phyloP scores from a whole-genome alignment of 1,140 invertebrate species.

The Cryptotermes secundus region DNA sequence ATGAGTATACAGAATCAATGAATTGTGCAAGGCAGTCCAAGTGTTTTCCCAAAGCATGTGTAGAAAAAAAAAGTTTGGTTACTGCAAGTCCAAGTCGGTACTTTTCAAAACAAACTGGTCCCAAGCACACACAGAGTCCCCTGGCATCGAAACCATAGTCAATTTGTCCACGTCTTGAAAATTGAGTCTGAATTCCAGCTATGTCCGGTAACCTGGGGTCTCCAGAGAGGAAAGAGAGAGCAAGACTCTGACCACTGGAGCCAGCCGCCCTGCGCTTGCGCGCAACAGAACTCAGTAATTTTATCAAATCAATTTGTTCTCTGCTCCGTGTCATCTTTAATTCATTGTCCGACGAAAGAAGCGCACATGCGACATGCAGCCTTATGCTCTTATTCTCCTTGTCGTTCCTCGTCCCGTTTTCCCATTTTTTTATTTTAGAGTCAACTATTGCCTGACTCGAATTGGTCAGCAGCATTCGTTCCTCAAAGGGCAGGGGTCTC shows the following conservation, averaged over 20 bases:
- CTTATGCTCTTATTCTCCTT: not conserved
- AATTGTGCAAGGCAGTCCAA: too few relatives aligned
- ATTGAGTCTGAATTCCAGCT: not conserved
- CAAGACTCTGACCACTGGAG: not conserved
- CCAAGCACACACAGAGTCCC: not conserved
- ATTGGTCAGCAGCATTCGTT: conserved; percentile 15
- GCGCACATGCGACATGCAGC: not conserved
- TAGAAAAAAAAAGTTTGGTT: not conserved
- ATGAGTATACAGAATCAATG: too few relatives aligned
- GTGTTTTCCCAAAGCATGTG: too few relatives aligned
- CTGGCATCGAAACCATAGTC: conserved; percentile 9
- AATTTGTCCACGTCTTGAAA: conserved; percentile 16
- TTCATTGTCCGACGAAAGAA: conserved; percentile 25
- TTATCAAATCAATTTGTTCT: conserved; percentile 34
- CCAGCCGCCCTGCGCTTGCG: not conserved
- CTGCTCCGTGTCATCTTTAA: conserved; percentile 29
- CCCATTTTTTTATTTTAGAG: conserved; percentile 18
- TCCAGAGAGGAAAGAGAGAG: not conserved
- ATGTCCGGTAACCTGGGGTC: conserved; percentile 2
- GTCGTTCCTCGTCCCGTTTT: not conserved
- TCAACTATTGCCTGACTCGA: conserved; percentile 26
- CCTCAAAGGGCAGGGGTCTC: not conserved
- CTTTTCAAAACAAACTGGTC: not conserved
- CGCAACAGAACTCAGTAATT: conserved; percentile 24
- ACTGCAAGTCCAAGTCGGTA: not conserved